phyloP scores from a whole-genome alignment of 92 coral and sea anemone species.

The Pocillopora grandis region DNA sequence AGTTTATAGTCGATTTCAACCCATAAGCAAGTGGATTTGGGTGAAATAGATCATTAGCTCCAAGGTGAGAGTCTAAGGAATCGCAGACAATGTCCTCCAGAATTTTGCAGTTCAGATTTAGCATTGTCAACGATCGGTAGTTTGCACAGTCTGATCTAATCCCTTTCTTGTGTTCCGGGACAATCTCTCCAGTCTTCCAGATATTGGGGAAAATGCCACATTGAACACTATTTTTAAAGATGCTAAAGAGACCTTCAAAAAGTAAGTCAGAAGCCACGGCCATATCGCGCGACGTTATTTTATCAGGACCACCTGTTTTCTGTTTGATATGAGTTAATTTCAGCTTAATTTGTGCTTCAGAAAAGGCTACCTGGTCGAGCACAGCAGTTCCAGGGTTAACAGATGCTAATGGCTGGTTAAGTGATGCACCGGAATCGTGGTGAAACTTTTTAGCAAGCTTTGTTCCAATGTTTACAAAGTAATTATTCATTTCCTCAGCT shows the following conservation, averaged over 20 bases:
- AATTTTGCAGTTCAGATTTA: conserved; percentile 36
- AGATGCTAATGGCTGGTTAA: conserved; percentile 1
- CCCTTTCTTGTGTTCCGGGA: conserved; percentile 36
- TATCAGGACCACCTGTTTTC: conserved; percentile 34
- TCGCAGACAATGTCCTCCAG: conserved; percentile 31
- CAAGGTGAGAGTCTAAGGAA: conserved; percentile 13
- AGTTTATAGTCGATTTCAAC: too few species aligned
- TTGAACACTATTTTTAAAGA: conserved; percentile 26
- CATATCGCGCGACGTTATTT: conserved; percentile 37
- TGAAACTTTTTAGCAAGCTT: conserved; percentile 27
- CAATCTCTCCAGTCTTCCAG: conserved; percentile 29
- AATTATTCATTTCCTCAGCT: conserved; percentile 32
- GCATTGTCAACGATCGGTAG: conserved; percentile 39
- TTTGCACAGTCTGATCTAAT: conserved; percentile 37
- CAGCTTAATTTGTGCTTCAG: conserved; percentile 18
- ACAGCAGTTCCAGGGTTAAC: not conserved
- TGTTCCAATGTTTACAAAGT: conserved; percentile 38
- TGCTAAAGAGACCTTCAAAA: conserved; percentile 30
- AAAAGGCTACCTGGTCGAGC: not conserved
- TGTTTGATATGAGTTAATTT: conserved; percentile 22
- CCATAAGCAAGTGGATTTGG: not conserved
- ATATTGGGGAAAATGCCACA: conserved; percentile 31
- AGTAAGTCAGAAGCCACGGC: conserved; percentile 30
- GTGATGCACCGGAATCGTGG: not conserved
- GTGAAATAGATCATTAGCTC: conserved; percentile 13